Base-by-base conservation (phyloP, 2,888 invertebrate species). In the Eupithecia tripunctaria region DNA sequence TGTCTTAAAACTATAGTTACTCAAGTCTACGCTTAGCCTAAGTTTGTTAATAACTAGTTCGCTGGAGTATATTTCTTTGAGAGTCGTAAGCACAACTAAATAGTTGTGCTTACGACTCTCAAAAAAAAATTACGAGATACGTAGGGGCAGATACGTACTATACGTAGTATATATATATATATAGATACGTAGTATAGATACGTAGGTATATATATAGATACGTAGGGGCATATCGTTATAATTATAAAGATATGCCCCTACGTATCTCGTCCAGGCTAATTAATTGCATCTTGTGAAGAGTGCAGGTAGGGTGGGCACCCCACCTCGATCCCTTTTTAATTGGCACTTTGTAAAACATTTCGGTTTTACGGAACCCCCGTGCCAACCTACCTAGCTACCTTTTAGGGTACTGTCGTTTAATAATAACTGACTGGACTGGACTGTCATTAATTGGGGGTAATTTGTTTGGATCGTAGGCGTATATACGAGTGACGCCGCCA, bases 331-430 rank as follows among this genome's bases (percentile, higher is more conserved):
- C 73, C 70, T 67, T 72, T 73, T 76, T 76, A 76, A 76, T 73
- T 76, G 73, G 71, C 76, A 73, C 69, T 73, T 67, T 68, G 76
- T 72, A 56, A 68, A 67, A 36, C 62, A 68, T 72, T 66, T 68
- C 36, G 21, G 32, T 36, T 62, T 59, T 14, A 56, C 56, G 25
- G 29, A 27, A 59, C 18, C 60, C 60, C 29, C 3, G 27, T 59
- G n/a, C n/a, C n/a, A n/a, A 27, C 7, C 59, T 59, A 25, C 27
- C 18, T 25, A 59, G 27, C 2, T 29, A 29, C 18, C 15, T 7
- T 60, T 29, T 56, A 56, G 60, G 60, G 60, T 60, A 18, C 15
- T 29, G 60, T 29, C 29, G 29, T 60, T 60, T 29, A 14, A 51
- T 2, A 10, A 25, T 25, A 25, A 56, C 25, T 56, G 56, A 21